Base-by-base conservation (phyloP, 2,888 invertebrate species). In the Amphipoea oculea region DNA sequence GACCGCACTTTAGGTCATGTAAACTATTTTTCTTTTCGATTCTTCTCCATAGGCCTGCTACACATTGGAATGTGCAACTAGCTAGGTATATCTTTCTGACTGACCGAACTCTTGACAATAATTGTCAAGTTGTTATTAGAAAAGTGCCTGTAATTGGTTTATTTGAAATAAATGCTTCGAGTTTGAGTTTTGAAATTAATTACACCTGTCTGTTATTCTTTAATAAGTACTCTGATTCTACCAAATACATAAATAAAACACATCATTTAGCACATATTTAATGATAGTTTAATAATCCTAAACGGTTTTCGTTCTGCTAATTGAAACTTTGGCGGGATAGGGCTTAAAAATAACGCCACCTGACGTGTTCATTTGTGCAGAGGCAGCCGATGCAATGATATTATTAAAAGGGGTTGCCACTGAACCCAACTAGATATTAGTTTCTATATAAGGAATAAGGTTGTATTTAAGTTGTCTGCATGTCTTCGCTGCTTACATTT, bases 281-380 rank as follows among this genome's bases (percentile, higher is more conserved):
- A 57, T 67, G 45, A 78, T 12, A 65, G 54, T 42, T 66, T 81
- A 82, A 84, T 84, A 81, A 88, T 83, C 76, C 78, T 74, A 77
- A 88, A 84, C 88, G 78, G 75, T 80, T 86, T 54, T 69, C 68
- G 68, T 71, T 78, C 66, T 75, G 78, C 78, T 86, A 76, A 78
- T 79, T 82, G 82, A 80, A 87, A 73, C 57, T 62, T 51, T 73
- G 60, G 73, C 11, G 63, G 77, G 65, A 54, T 73, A 78, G 68
- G 60, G 73, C 78, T 86, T 86, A 79, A 83, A 83, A 79, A 66
- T 80, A 88, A 83, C 76, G 81, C 82, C 85, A 85, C 66, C 73
- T 89, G 88, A 80, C 80, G 81, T 79, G 83, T 78, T 85, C 78
- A 87, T 86, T 85, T 79, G 82, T 77, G 78, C 88, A 81, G 74